These are phyloP conservation scores for Pocillopora damicornis DNA, from an alignment of 64 coral and sea anemone genomes.

Conservation along the genomic window DNA sequence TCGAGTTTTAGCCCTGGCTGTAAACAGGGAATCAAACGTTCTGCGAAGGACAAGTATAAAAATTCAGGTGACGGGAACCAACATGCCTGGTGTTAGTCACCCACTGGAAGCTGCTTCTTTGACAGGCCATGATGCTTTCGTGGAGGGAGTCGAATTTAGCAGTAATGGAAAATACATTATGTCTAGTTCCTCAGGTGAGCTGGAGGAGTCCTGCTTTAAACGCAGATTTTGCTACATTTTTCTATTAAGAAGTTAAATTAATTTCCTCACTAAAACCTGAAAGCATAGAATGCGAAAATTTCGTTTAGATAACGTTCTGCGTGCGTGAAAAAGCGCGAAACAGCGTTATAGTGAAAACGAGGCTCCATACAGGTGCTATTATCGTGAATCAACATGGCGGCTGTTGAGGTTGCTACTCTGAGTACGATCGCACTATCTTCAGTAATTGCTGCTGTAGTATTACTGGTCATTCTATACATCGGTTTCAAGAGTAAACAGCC, in stretches of 20 bases:
- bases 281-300: not conserved
- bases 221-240: not conserved
- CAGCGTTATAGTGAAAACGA: slow-evolving; percentile 48
- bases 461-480: slow-evolving; percentile 70
- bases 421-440: slow-evolving; percentile 43
- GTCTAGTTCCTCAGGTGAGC: slow-evolving; percentile 90
- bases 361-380: slow-evolving; percentile 56
- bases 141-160: slow-evolving; percentile 94
- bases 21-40: slow-evolving; percentile 14
- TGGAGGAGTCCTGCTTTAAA: not conserved
- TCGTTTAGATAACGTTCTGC: not conserved
- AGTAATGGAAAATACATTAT: slow-evolving; percentile 97
- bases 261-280: not conserved
- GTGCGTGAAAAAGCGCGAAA: slow-evolving; percentile 11
- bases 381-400: slow-evolving; percentile 80
- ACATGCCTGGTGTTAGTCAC: slow-evolving; percentile 75
- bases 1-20: slow-evolving; percentile 19
- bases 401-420: slow-evolving; percentile 32
- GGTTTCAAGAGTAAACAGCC: slow-evolving; percentile 53
- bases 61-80: slow-evolving; percentile 44
- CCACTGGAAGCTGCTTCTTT: slow-evolving; percentile 79
- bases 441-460: slow-evolving; percentile 60
- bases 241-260: too few relatives aligned
- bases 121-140: slow-evolving; percentile 77
- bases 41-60: slow-evolving; percentile 37